phyloP scores from a whole-genome alignment of 2,797 vertebrate genomes.

The Euphonia xanthogaster region DNA sequence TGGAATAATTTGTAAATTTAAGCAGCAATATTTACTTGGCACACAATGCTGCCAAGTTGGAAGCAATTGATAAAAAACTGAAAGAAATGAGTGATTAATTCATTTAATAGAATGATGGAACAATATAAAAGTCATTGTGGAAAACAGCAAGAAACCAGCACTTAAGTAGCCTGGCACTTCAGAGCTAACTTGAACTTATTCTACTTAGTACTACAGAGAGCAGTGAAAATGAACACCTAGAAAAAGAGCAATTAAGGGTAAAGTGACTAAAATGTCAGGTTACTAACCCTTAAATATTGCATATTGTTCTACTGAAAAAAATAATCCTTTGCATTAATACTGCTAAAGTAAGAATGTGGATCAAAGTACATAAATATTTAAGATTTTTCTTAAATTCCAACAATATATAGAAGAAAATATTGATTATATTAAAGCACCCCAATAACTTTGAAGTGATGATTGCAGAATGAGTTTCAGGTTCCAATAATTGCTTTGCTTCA shows the following conservation, averaged over 20 bases:
- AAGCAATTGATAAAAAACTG: background rate
- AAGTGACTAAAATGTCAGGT: background rate
- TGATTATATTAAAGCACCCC: background rate
- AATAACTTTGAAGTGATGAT: background rate
- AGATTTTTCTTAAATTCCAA: background rate
- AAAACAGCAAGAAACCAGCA: background rate
- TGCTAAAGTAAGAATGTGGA: background rate
- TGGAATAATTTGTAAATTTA: background rate
- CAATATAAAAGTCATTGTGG: background rate
- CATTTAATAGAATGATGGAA: background rate
- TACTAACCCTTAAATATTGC: background rate
- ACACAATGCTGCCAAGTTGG: background rate
- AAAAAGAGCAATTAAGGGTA: background rate
- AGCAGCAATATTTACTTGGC: background rate
- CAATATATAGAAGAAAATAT: background rate
- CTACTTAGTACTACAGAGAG: background rate
- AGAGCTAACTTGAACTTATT: background rate
- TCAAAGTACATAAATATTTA: background rate
- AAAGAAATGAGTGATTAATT: background rate
- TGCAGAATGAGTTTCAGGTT: background rate
- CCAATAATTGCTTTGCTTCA: background rate
- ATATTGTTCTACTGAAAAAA: background rate
- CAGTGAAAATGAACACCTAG: background rate
- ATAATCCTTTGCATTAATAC: background rate
- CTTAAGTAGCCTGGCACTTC: background rate